Conservation (phyloP, 2,113 vertebrate species). For the Puma concolor region DNA sequence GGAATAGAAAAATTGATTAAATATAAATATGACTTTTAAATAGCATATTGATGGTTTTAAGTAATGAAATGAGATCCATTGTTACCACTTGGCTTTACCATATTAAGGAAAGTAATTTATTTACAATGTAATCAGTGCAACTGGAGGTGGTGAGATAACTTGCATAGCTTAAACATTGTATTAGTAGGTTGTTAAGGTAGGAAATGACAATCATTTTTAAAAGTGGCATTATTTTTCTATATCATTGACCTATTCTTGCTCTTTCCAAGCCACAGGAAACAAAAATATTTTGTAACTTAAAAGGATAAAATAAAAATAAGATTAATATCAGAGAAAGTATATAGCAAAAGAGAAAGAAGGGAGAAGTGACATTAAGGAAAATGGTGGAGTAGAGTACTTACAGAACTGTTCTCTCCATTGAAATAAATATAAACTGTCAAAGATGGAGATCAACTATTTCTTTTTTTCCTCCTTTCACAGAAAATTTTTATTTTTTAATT, state of each 20-base stretch:
- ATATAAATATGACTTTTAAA: slow-evolving; percentile 39
- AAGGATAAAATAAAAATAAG: not conserved
- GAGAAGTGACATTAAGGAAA: not conserved
- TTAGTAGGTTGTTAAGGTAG: not conserved
- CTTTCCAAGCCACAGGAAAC: not conserved
- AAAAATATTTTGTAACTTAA: not conserved
- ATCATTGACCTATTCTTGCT: not conserved
- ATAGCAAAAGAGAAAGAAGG: not conserved
- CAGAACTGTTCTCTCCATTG: not conserved
- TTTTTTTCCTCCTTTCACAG: too few relatives aligned
- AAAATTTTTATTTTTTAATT: too few relatives aligned
- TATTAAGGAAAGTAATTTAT: not conserved
- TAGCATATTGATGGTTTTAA: slow-evolving; percentile 28
- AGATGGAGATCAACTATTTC: not conserved
- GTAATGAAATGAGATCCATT: slow-evolving; percentile 17
- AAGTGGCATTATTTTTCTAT: slow-evolving; percentile 3
- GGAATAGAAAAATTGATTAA: slow-evolving; percentile 46
- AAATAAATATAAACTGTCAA: not conserved
- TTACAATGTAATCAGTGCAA: not conserved
- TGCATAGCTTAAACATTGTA: not conserved
- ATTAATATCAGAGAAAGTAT: not conserved
- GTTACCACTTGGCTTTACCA: slow-evolving; percentile 18
- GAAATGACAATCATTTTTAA: not conserved
- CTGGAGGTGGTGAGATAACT: not conserved
- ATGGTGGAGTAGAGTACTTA: not conserved